Percentiles rank a stretch among this genome's conserved stretches.
Evolutionary conservation across 2,888 invertebrate genomes (phyloP).

Genomic region (Drosophila suboccidentalis): DNA sequence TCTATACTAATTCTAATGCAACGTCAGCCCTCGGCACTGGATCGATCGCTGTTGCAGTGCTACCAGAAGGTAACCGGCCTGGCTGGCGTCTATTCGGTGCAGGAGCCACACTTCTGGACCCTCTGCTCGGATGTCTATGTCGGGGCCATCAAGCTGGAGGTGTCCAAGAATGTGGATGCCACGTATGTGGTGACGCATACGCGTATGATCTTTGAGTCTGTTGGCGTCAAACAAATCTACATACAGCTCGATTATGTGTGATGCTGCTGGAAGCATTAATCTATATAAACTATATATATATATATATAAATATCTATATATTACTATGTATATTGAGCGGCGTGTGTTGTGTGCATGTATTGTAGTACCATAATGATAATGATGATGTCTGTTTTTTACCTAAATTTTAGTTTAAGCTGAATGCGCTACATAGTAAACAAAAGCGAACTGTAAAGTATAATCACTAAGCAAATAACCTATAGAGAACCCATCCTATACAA

Average conservation of each 20-base stretch:
- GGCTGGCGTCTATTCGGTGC: constrained; percentile 97
- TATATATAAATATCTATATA: constrained; percentile 7
- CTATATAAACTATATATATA: constrained; percentile 26
- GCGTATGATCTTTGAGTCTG: constrained; percentile 96
- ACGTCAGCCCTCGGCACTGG: constrained; percentile 93
- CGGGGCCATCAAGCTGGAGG: constrained; percentile 97
- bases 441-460: constrained; percentile 53
- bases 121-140: constrained; percentile 97
- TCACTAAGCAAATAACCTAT: no score
- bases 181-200: constrained; percentile 97
- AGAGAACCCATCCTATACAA: no score
- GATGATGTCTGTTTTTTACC: constrained; percentile 46
- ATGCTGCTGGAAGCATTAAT: constrained; percentile 58
- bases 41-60: constrained; percentile 93
- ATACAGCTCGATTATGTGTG: constrained; percentile 96
- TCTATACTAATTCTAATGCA: constrained; percentile 97
- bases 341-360: constrained; percentile 46
- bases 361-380: constrained; percentile 39
- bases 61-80: constrained; percentile 95
- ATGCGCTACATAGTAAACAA: constrained; percentile 26
- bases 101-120: constrained; percentile 99
- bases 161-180: constrained; percentile 96
- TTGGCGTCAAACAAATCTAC: constrained; percentile 95
- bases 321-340: constrained; percentile 61
- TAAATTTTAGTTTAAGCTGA: constrained; percentile 55